A percentile compares a stretch with the other conserved stretches of the same genome.
Evolutionary conservation across 2,888 invertebrate genomes (phyloP).

Genomic region (Phanerotoma sp.): DNA sequence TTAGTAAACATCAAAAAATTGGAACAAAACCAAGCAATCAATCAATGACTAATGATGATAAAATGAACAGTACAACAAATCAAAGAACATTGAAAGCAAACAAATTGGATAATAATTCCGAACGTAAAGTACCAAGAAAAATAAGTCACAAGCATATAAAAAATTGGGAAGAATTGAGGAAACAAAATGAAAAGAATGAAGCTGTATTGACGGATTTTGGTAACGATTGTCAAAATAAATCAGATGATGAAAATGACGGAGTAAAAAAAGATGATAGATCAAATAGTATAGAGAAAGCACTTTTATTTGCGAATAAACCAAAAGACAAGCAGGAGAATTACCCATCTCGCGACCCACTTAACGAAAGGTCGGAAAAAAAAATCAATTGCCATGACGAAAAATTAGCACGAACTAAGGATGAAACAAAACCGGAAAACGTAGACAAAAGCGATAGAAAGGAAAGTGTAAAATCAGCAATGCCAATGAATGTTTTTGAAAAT

Average conservation of each 20-base stretch:
- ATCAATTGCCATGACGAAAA: no score
- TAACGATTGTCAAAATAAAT: conserved; percentile 36
- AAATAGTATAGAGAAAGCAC: no score
- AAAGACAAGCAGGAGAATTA: no score
- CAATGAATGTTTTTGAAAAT: no score
- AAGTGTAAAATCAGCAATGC: no score
- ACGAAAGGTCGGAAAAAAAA: conserved; percentile 8
- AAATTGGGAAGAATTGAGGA: conserved; percentile 55
- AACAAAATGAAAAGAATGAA: conserved; percentile 53
- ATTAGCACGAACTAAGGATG: background rate
- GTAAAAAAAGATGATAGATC: background rate
- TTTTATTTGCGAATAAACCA: background rate
- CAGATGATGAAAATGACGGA: conserved; percentile 49
- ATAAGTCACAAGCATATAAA: conserved; percentile 55
- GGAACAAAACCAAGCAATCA: conserved; percentile 57
- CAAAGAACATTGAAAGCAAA: no score
- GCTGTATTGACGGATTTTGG: conserved; percentile 46
- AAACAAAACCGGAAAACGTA: background rate
- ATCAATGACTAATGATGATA: conserved; percentile 56
- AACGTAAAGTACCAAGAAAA: conserved; percentile 50
- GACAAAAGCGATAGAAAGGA: background rate
- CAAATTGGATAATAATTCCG: no score
- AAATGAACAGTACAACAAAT: conserved; percentile 53
- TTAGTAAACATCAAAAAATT: conserved; percentile 59
- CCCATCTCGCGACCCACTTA: no score